Percentiles rank a stretch among this genome's conserved stretches.
These are phyloP conservation scores for Pollenia angustigena DNA, from an alignment of 2,888 invertebrate genomes.

Conservation along the genomic window DNA sequence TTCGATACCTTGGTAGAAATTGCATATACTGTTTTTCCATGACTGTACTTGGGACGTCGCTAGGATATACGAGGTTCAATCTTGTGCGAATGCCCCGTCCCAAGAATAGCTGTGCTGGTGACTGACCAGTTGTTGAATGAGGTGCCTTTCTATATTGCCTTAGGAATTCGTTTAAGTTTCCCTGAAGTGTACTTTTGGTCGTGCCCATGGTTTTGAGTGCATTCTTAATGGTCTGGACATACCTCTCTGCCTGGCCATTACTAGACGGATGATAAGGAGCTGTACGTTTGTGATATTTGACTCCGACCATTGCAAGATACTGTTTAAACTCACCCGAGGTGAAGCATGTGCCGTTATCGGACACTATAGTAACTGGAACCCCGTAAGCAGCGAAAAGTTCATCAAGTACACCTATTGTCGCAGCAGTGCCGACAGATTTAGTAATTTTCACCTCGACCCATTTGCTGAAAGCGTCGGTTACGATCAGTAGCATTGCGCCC, in stretches of 20 bases:
- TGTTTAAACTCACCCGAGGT: slow-evolving; percentile 54
- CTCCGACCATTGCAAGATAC: slow-evolving; percentile 56
- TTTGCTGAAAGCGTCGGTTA: slow-evolving; percentile 71
- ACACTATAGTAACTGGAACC: slow-evolving; percentile 73
- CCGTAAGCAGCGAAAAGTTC: slow-evolving; percentile 75
- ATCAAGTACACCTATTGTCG: slow-evolving; percentile 62
- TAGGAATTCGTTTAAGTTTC: not conserved
- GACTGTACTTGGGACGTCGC: slow-evolving; percentile 10
- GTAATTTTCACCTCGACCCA: slow-evolving; percentile 27
- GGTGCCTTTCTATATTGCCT: slow-evolving; percentile 16
- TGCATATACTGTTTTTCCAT: slow-evolving; percentile 16
- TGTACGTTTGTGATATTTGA: slow-evolving; percentile 61
- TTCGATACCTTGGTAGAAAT: not conserved
- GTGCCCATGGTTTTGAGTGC: slow-evolving; percentile 64
- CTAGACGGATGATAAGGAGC: slow-evolving; percentile 74
- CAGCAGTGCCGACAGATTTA: slow-evolving; percentile 21
- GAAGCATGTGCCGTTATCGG: slow-evolving; percentile 74
- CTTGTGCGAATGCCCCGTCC: slow-evolving; percentile 52
- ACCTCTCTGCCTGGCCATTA: slow-evolving; percentile 32
- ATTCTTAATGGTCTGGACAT: slow-evolving; percentile 36
- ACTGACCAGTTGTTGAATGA: slow-evolving; percentile 56
- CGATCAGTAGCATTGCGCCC: slow-evolving; percentile 79
- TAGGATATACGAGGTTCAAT: slow-evolving; percentile 57
- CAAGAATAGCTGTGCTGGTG: slow-evolving; percentile 58
- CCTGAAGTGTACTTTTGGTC: too few species aligned